These are phyloP conservation scores for Rhinoraja longicauda DNA, from an alignment of 2,797 vertebrate species.

Conservation along the genomic window DNA sequence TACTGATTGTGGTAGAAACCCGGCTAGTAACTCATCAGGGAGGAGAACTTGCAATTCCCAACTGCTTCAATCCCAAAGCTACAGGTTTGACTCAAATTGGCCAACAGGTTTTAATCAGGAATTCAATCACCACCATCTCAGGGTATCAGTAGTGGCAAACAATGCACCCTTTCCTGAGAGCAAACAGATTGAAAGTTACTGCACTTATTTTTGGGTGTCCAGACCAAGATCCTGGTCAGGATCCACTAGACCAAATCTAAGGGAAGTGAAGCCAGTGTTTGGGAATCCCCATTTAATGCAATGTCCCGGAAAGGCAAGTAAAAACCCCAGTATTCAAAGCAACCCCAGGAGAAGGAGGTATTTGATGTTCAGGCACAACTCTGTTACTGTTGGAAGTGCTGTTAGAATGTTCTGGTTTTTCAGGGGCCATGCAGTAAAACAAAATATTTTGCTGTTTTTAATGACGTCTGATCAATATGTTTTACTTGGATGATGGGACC, in stretches of 20 bases:
- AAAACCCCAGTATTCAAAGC: not conserved
- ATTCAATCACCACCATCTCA: not conserved
- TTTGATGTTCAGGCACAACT: not conserved
- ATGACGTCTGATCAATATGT: not conserved
- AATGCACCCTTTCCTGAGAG: constrained; percentile 2
- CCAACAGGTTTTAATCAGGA: no score
- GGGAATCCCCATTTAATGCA: not conserved
- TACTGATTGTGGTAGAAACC: not conserved
- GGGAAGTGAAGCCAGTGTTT: not conserved
- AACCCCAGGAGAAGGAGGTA: not conserved
- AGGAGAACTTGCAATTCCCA: not conserved
- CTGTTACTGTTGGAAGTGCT: not conserved
- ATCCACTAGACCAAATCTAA: not conserved
- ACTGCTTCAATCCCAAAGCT: not conserved
- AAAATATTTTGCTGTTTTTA: not conserved
- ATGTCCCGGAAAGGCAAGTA: not conserved
- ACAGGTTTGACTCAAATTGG: not conserved
- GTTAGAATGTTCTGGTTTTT: not conserved
- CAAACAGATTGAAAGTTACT: not conserved
- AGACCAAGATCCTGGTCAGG: not conserved
- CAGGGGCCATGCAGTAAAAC: not conserved
- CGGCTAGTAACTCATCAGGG: not conserved
- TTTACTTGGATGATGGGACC: not conserved
- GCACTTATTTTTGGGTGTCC: not conserved
- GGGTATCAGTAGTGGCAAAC: not conserved